Evolutionary conservation across 2,797 vertebrate species (phyloP).

Genomic region (Acanthurus tractus): DNA sequence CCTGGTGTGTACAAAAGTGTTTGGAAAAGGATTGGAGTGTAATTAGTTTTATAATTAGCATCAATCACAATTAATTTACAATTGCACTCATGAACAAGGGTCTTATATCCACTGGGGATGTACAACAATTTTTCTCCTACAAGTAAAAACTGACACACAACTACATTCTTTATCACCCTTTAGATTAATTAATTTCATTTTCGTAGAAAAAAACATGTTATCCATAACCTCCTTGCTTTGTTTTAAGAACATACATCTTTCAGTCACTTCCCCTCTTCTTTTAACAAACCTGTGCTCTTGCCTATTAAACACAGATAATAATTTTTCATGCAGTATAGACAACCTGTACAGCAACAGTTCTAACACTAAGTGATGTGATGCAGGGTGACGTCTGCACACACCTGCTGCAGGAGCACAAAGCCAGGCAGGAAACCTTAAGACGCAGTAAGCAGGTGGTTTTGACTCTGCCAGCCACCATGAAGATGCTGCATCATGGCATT

Average conservation of each 20-base stretch:
- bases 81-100: background rate
- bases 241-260: background rate
- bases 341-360: background rate
- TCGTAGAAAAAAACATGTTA: too few relatives aligned
- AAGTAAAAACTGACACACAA: too few relatives aligned
- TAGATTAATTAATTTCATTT: too few relatives aligned
- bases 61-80: background rate
- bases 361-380: constrained; percentile 19
- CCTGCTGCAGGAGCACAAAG: constrained; percentile 84
- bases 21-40: background rate
- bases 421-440: constrained; percentile 74
- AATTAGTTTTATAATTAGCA: constrained; percentile 3
- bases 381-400: constrained; percentile 88
- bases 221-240: too few relatives aligned
- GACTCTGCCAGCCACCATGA: constrained; percentile 79
- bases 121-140: too few relatives aligned
- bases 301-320: background rate
- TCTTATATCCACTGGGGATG: background rate
- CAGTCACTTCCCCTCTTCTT: background rate
- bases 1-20: background rate
- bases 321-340: background rate
- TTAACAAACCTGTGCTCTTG: background rate
- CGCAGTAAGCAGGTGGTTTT: constrained; percentile 81
- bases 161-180: too few relatives aligned
- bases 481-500: constrained; percentile 66